Conservation (phyloP, 2,888 invertebrate genomes). For the Hyposoter dolosus region DNA sequence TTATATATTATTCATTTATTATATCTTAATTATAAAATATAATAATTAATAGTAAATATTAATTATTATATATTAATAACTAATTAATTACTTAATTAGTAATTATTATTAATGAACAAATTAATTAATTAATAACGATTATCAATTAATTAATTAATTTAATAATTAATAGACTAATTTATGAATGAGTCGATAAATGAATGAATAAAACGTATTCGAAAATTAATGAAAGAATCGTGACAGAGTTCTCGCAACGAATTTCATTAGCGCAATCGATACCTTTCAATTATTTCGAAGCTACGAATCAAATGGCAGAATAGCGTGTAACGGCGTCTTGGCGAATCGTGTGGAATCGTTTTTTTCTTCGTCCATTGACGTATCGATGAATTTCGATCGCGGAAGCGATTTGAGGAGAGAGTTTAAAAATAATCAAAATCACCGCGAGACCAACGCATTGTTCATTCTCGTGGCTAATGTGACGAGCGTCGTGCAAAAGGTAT, state of each 20-base stretch:
- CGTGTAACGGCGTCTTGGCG: constrained; percentile 28
- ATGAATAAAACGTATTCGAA: neutral
- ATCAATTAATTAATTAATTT: no score
- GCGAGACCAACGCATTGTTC: neutral
- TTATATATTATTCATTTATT: neutral
- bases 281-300: constrained; percentile 16
- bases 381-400: neutral
- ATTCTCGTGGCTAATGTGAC: neutral
- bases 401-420: neutral
- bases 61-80: no score
- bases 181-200: no score
- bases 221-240: neutral
- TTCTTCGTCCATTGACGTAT: neutral
- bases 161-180: no score
- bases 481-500: neutral
- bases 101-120: no score
- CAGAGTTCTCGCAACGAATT: neutral
- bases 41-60: no score
- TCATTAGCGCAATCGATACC: constrained; percentile 12
- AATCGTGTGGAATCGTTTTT: constrained; percentile 47
- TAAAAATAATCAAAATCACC: neutral
- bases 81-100: no score
- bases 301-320: constrained; percentile 27
- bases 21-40: no score
- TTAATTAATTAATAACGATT: no score